Evolutionary conservation across 2,888 invertebrate genomes (phyloP).

Genomic region (Xanthorhoe spadicearia): DNA sequence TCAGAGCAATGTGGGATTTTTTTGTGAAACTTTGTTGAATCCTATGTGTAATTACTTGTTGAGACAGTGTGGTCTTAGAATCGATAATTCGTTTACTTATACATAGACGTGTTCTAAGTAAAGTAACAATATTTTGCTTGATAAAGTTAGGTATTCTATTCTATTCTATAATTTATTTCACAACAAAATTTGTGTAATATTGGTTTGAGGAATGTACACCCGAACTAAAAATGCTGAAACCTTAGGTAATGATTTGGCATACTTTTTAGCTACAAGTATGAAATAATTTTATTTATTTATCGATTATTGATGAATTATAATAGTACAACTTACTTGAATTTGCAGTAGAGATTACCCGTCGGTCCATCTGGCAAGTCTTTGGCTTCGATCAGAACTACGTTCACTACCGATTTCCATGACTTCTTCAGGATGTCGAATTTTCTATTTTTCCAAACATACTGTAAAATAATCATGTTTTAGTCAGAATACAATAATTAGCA

Average conservation of each 20-base stretch:
- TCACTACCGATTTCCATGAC: conserved; percentile 73
- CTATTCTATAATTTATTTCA: too few species aligned
- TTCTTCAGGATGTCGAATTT: conserved; percentile 74
- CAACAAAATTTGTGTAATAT: not conserved
- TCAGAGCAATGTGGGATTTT: not conserved
- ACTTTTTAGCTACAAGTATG: too few species aligned
- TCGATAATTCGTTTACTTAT: not conserved
- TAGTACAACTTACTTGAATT: conserved; percentile 68
- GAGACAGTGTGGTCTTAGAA: not conserved
- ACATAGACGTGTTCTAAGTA: too few species aligned
- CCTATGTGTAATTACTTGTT: not conserved
- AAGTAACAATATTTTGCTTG: too few species aligned
- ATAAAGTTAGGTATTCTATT: too few species aligned
- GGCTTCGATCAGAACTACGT: conserved; percentile 75
- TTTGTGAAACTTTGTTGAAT: not conserved
- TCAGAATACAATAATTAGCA: too few species aligned
- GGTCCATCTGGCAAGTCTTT: conserved; percentile 71
- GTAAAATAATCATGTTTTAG: conserved; percentile 26
- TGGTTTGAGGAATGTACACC: not conserved
- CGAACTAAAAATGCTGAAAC: too few species aligned
- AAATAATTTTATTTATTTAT: too few species aligned
- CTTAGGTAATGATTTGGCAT: too few species aligned
- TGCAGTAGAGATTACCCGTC: conserved; percentile 73
- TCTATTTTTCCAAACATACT: conserved; percentile 76
- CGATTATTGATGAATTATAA: not conserved